A percentile compares a stretch with the other conserved stretches of the same genome.
Conservation (phyloP, 2,797 vertebrate species). For the Brachyalestes nurse region DNA sequence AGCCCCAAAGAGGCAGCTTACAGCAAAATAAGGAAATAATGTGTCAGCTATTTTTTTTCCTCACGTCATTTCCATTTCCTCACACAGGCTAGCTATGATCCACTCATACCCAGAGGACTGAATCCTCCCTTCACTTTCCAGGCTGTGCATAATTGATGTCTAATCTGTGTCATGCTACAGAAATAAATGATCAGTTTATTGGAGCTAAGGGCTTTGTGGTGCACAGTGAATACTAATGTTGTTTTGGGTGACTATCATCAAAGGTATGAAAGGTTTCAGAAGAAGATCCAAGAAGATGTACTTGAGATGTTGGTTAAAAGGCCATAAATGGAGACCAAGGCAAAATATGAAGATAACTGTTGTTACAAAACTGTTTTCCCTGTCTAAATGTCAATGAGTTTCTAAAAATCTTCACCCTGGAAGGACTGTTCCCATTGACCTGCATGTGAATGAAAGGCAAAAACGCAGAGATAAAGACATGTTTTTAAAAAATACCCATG, state of each 20-base stretch:
- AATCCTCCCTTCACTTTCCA: slow-evolving; percentile 12
- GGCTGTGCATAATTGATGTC: slow-evolving; percentile 27
- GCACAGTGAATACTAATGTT: neutral
- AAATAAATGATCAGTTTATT: slow-evolving; percentile 22
- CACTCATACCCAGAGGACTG: slow-evolving; percentile 30
- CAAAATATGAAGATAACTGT: too few species aligned
- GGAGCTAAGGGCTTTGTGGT: neutral
- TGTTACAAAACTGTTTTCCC: too few species aligned
- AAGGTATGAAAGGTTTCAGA: neutral
- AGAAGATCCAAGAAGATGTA: neutral
- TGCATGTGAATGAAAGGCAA: too few species aligned
- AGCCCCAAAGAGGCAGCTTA: slow-evolving; percentile 17
- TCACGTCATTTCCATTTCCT: slow-evolving; percentile 29
- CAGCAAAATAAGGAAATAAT: slow-evolving; percentile 6
- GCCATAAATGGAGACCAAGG: neutral
- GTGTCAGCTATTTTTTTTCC: slow-evolving; percentile 24
- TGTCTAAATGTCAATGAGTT: too few species aligned
- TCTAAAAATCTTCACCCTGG: too few species aligned
- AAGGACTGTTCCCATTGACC: too few species aligned
- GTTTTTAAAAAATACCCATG: too few species aligned
- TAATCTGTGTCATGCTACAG: slow-evolving; percentile 36
- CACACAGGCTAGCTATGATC: slow-evolving; percentile 15
- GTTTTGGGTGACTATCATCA: neutral
- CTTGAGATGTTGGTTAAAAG: neutral
- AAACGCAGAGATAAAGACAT: too few species aligned